Percentiles rank a stretch among this genome's conserved stretches.
These are phyloP conservation scores for Malacoraja senta DNA, from an alignment of 2,797 vertebrate species.

Conservation along the genomic window DNA sequence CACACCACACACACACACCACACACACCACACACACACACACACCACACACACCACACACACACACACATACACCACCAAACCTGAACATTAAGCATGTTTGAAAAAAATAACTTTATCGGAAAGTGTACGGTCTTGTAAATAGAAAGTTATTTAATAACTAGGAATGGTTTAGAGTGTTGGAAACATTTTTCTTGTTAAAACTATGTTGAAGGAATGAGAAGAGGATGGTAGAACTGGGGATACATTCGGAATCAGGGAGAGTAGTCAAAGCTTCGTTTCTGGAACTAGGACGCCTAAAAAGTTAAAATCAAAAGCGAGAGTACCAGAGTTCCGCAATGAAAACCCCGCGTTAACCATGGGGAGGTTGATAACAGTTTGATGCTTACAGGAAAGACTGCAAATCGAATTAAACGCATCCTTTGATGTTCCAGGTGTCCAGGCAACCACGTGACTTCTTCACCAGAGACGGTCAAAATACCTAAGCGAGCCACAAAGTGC, in stretches of 20 bases:
- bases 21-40: too few species aligned
- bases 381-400: background rate
- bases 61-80: background rate
- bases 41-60: too few species aligned
- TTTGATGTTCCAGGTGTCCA: background rate
- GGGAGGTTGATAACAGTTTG: too few species aligned
- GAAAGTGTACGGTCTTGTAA: background rate
- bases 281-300: too few species aligned
- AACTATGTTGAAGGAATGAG: background rate
- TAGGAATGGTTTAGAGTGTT: background rate
- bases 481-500: too few species aligned
- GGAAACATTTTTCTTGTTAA: background rate
- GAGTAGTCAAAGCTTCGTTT: background rate
- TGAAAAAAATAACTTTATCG: background rate
- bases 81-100: background rate
- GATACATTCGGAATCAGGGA: background rate
- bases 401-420: background rate
- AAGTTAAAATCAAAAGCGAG: background rate
- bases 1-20: too few species aligned
- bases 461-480: background rate
- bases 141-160: background rate
- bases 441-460: background rate
- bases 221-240: background rate
- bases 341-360: background rate
- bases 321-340: background rate